Evolutionary conservation across 2,888 invertebrate genomes (phyloP), one percentile per base, ranked within the genome.

Genomic region (Rhimphoctona megacephalus): DNA sequence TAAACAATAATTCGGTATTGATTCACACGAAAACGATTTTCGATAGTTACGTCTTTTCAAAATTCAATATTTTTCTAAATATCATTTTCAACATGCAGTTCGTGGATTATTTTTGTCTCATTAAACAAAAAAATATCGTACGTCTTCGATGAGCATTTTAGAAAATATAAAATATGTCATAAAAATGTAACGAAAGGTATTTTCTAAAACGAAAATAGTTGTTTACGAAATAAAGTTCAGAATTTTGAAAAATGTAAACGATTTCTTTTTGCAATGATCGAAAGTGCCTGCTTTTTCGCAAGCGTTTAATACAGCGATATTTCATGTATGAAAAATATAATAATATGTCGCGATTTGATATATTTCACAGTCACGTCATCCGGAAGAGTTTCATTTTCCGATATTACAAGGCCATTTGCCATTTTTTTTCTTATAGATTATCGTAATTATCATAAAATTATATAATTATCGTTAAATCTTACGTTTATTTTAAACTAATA

Each of bases 341-440:
- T 67, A 36, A 46, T 22, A 49, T 33, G 22, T 77, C 7, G 25
- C 67, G 33, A 66, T 39, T 80, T 61, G 9, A 17, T n/a, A 36
- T 76, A 39, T 72, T 74, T 74, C n/a, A 67, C 30, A 61, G 81
- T 86, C 79, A 85, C 88, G 91, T 92, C 90, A 88, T 88, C 87
- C 86, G 90, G 90, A 92, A 91, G 88, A 92, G 88, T 91, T 81
- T 90, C 61, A 49, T 78, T 67, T 57, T n/a, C 39, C 46, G 25
- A 36, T 77, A 46, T 49, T 33, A 46, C 73, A 22, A 46, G 49
- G 43, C 76, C 30, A 61, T 81, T 83, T 19, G 69, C 69, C 61
- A 30, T 66, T 64, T 67, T 1, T 64, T 78, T 66, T 67, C 82
- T 67, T 81, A n/a, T 11, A 19, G 19, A 57, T n/a, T 83, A 54